These are phyloP conservation scores for Cosmopolites sordidus DNA, from an alignment of 2,888 invertebrate genomes.

Conservation along the genomic window DNA sequence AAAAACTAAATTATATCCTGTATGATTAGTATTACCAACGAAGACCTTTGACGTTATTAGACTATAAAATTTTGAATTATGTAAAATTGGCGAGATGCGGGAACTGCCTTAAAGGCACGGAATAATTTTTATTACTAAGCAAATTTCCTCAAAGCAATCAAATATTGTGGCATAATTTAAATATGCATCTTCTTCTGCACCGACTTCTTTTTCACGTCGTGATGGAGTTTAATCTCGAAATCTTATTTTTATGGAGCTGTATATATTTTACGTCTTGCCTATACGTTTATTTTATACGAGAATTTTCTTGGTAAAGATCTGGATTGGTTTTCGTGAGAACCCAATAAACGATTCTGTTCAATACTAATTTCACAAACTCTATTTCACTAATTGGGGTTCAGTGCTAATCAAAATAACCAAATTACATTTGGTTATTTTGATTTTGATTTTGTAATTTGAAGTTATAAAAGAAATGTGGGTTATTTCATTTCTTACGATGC, in stretches of 20 bases:
- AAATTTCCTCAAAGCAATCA: constrained; percentile 24
- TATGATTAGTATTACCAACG: constrained; percentile 18
- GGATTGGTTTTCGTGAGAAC: not conserved
- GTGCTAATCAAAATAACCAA: too few relatives aligned
- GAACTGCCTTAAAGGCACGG: constrained; percentile 15
- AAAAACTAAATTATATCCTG: constrained; percentile 9
- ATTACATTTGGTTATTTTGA: too few relatives aligned
- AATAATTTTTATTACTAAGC: constrained; percentile 22
- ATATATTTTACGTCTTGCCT: not conserved
- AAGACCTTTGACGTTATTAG: constrained; percentile 21
- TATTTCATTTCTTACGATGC: too few relatives aligned
- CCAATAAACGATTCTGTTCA: too few relatives aligned
- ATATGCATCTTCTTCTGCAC: constrained; percentile 19
- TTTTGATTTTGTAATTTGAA: too few relatives aligned
- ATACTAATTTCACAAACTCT: too few relatives aligned
- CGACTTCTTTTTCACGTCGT: constrained; percentile 6
- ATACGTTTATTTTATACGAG: not conserved
- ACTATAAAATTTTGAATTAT: constrained; percentile 24
- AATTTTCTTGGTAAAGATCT: not conserved
- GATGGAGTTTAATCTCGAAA: not conserved
- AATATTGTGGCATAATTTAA: constrained; percentile 26
- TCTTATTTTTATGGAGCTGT: not conserved
- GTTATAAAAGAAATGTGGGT: too few relatives aligned
- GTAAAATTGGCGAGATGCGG: constrained; percentile 20
- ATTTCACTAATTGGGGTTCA: too few relatives aligned